Base-by-base conservation (phyloP, 2,797 vertebrate genomes). In the Sebastolobus altivelis region DNA sequence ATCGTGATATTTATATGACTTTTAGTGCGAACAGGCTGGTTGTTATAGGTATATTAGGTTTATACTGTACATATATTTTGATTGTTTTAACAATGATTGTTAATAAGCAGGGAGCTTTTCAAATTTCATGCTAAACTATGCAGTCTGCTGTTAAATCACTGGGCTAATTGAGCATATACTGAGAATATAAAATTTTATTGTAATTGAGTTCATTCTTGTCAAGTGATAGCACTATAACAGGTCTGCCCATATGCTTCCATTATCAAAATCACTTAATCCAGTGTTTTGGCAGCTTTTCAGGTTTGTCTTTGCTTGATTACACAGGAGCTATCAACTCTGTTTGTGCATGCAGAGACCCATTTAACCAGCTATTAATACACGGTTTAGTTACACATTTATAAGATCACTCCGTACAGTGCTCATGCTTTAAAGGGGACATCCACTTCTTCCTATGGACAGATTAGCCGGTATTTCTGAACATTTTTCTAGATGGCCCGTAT, bases 291-390 rank as follows among this genome's bases (percentile, higher is more conserved):
- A 76, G 58, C 67, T 71, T 76, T 49, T 79, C 65, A 71, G 55
- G 20, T 84, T 81, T 58, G n/a, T 27, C 25, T 68, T 77, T 75
- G 74, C 62, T 69, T 72, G 22, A 76, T 79, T 81, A 70, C 69
- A 74, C 33, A 40, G 20, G 35, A 62, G 29, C 59, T 62, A 62
- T 84, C 29, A 55, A 37, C 49, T 22, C 43, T 61, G 60, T 80
- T 76, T 86, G 49, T 60, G 35, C 72, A 77, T 70, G 75, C 76
- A 87, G 61, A 69, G 22, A 52, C 31, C 35, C 65, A 38, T 70
- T 80, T 55, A 79, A 67, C 60, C 35, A 63, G 59, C 22, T 49
- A 55, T 75, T 77, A 69, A 52, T 29, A 29, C 27, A 40, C 7
- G 14, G 27, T 72, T 61, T 65, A 75, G 35, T 31, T 10, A 38